phyloP scores from a whole-genome alignment of 2,888 invertebrate species.

The Caenorhabditis uteleia region DNA sequence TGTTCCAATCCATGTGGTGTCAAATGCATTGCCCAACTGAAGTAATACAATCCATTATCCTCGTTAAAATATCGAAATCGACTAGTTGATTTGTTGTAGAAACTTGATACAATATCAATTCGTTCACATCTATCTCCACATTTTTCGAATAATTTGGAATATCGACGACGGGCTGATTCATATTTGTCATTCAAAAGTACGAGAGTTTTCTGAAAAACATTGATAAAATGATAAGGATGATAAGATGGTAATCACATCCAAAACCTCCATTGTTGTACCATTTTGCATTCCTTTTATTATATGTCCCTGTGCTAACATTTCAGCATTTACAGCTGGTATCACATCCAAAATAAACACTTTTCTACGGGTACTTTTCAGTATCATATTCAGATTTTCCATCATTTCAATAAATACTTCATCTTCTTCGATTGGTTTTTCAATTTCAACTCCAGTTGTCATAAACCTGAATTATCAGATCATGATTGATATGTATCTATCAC shows the following conservation, averaged over 20 bases:
- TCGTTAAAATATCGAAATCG: background rate
- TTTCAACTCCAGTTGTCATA: too few species aligned
- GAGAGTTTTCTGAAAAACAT: background rate
- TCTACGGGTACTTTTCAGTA: too few species aligned
- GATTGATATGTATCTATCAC: too few species aligned
- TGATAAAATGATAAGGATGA: background rate
- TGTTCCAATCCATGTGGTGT: slow-evolving; percentile 7
- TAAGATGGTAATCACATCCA: background rate
- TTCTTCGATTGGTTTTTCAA: too few species aligned
- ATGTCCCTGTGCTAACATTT: too few species aligned
- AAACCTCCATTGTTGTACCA: background rate
- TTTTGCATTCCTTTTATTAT: too few species aligned
- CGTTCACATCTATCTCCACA: background rate
- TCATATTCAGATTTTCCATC: too few species aligned
- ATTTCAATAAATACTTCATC: too few species aligned
- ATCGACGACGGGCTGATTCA: background rate
- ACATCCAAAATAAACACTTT: too few species aligned
- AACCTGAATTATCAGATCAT: too few species aligned
- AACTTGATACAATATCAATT: background rate
- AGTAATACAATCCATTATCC: background rate
- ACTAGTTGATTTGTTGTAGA: background rate
- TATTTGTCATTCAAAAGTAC: background rate
- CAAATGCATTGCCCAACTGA: slow-evolving; percentile 5
- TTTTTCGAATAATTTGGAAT: background rate
- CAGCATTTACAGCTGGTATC: too few species aligned